A percentile compares a stretch with the other conserved stretches of the same genome.
These are phyloP conservation scores for Diaphora mendica DNA, from an alignment of 2,888 invertebrate species.

Conservation along the genomic window DNA sequence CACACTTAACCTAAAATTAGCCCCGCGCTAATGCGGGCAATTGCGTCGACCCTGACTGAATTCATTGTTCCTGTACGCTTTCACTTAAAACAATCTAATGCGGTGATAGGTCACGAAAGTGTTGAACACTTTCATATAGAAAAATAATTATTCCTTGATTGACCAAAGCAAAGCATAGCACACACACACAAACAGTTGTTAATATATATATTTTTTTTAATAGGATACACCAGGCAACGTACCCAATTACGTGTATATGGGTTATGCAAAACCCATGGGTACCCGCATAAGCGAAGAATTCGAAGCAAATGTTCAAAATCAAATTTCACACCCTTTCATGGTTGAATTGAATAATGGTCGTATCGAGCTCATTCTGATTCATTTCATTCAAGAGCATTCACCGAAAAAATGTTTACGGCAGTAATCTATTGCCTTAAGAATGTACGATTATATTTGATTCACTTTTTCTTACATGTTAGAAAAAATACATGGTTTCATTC, in stretches of 20 bases:
- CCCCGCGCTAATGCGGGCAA: no score
- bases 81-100: no score
- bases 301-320: conserved; percentile 4
- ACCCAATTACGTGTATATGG: background rate
- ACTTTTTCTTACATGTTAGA: background rate
- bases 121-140: background rate
- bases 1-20: no score
- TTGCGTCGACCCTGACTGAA: no score
- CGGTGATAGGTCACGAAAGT: no score
- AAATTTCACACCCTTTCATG: conserved; percentile 24
- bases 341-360: conserved; percentile 2
- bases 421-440: background rate
- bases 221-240: background rate
- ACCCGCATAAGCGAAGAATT: background rate
- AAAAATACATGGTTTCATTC: background rate
- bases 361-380: background rate
- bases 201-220: background rate
- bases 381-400: conserved; percentile 5
- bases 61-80: no score
- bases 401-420: conserved; percentile 1
- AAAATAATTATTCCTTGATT: background rate
- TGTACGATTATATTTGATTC: background rate
- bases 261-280: background rate
- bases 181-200: background rate
- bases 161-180: background rate